Evolutionary conservation across 2,797 vertebrate species (phyloP), one percentile per base, ranked within the genome.

Genomic region (Takifugu ocellatus): DNA sequence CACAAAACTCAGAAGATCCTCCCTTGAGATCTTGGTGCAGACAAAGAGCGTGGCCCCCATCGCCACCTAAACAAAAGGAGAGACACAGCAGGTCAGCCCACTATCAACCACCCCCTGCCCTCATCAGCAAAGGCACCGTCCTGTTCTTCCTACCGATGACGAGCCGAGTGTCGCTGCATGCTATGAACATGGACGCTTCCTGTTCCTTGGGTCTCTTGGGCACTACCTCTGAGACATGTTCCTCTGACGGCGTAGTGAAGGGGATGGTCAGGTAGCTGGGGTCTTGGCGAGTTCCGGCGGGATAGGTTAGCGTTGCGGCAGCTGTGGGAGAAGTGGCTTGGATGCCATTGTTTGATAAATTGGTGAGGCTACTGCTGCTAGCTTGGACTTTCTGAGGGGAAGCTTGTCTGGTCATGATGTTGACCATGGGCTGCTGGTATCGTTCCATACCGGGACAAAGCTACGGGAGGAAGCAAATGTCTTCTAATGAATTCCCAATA

Each of bases 401-500:
- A 39, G 50, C 50, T 66, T 0, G 76, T 72, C 71, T 90, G 25
- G 79, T 92, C 70, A 89, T 86, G 15, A 92, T 92, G 79, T 92
- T 90, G 73, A 94, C 84, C 73, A 94, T 70, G 5, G 92, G 84
- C 84, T 90, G 89, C 78, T 95, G 92, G 3, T 93, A 94, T 45
- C 88, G 79, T 75, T 95, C 93, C 73, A 89, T 92, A 64, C 75
- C 90, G 0, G 94, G 94, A 9, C 82, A 84, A 9, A 96, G 89
- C 94, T 95, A 82, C 70, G 82, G 77, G 47, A 63, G 26, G 10
- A 43, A 27, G 49, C 5, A 44, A 1, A 54, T 49, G 44, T 66
- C 0, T 54, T 43, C 14, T 5, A 0, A 17, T 48, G 10, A 3
- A 47, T 33, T 33, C 9, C 31, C 10, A 10, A 33, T 9, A 33